A percentile compares a stretch with the other conserved stretches of the same genome.
Evolutionary conservation across 2,888 invertebrate genomes (phyloP).

Genomic region (Netelia virgata): DNA sequence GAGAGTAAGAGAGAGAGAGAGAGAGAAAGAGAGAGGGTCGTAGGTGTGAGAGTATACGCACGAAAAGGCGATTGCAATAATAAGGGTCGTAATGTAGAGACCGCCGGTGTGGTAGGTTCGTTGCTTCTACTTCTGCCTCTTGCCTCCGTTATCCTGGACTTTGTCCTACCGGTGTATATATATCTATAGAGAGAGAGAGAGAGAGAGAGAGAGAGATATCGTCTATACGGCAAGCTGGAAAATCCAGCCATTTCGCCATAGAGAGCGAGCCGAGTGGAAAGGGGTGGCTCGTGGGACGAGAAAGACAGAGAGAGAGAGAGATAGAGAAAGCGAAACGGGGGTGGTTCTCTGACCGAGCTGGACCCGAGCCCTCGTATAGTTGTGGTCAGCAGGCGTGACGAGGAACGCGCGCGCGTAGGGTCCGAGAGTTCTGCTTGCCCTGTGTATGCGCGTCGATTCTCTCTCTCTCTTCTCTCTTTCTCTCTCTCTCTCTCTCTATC

Average conservation of each 20-base stretch:
- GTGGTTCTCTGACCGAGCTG: constrained; percentile 71
- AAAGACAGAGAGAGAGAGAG: constrained; percentile 58
- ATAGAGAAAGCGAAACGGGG: constrained; percentile 65
- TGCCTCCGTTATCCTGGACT: constrained; percentile 55
- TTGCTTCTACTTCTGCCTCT: constrained; percentile 61
- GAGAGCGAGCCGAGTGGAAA: constrained; percentile 53
- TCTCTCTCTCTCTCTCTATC: no score
- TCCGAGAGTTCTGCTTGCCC: constrained; percentile 70
- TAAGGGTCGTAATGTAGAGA: constrained; percentile 72
- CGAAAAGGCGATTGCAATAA: constrained; percentile 70
- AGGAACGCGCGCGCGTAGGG: constrained; percentile 77
- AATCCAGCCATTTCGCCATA: constrained; percentile 63
- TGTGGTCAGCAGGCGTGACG: constrained; percentile 84
- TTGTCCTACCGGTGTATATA: constrained; percentile 56
- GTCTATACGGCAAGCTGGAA: constrained; percentile 35
- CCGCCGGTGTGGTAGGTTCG: constrained; percentile 64
- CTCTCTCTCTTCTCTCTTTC: no score
- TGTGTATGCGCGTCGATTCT: constrained; percentile 61
- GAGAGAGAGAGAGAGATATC: no score
- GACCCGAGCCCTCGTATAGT: constrained; percentile 80
- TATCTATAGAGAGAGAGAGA: no score
- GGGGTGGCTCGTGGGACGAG: constrained; percentile 63
- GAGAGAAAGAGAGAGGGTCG: neutral
- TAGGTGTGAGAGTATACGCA: constrained; percentile 18
- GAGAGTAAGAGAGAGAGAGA: no score